Evolutionary conservation across 2,888 invertebrate genomes (phyloP).

Genomic region (Lydus trimaculatus): DNA sequence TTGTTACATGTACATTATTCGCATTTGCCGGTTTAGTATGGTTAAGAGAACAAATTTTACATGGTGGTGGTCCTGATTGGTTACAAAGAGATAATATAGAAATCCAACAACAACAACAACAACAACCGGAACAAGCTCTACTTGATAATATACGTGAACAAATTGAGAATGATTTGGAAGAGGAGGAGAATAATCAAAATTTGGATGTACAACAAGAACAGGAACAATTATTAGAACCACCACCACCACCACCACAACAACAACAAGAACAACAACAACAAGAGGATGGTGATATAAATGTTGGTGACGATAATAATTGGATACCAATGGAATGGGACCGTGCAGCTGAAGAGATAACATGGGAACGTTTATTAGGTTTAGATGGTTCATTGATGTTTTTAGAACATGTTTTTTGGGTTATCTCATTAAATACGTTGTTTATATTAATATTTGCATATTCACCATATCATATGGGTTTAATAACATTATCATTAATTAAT

Average conservation of each 20-base stretch:
- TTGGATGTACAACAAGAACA: constrained; percentile 59
- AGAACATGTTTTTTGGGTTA: constrained; percentile 99
- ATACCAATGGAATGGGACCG: constrained; percentile 99
- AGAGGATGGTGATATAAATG: constrained; percentile 64
- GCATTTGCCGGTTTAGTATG: constrained; percentile 97
- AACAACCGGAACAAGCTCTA: not conserved
- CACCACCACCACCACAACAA: not conserved
- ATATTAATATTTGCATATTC: constrained; percentile 97
- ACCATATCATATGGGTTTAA: constrained; percentile 93
- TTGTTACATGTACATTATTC: constrained; percentile 94
- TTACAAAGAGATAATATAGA: constrained; percentile 76
- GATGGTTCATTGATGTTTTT: constrained; percentile 97
- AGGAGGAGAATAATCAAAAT: constrained; percentile 22
- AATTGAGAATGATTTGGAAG: constrained; percentile 45
- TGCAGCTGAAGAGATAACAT: constrained; percentile 96
- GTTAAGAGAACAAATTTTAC: constrained; percentile 96
- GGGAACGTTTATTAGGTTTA: constrained; percentile 94
- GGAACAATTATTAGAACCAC: constrained; percentile 47
- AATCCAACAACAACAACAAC: constrained; percentile 43
- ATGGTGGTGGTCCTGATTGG: constrained; percentile 98
- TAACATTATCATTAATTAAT: constrained; percentile 77
- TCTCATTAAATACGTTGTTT: constrained; percentile 95
- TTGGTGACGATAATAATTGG: constrained; percentile 88
- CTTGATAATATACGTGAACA: constrained; percentile 21
- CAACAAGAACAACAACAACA: constrained; percentile 32